Evolutionary conservation across 2,797 vertebrate species (phyloP).

Genomic region (Cryptoprocta ferox): DNA sequence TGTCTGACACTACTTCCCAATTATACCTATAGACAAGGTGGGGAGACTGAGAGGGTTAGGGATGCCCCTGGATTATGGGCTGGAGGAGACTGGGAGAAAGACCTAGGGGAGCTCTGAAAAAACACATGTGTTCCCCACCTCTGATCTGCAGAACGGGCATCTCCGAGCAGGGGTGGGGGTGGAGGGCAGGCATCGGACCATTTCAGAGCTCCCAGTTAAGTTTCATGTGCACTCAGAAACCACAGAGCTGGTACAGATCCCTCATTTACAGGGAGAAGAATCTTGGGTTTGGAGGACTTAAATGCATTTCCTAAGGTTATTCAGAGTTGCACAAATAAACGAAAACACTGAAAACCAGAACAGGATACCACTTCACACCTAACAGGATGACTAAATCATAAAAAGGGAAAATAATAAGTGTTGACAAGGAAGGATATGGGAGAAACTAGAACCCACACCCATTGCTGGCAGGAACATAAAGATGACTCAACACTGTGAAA

Average conservation of each 20-base stretch:
- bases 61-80: not conserved
- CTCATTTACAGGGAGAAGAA: not conserved
- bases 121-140: not conserved
- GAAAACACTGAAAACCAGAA: not conserved
- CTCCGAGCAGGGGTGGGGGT: not conserved
- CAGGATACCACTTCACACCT: not conserved
- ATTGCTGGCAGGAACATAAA: not conserved
- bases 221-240: not conserved
- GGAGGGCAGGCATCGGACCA: not conserved
- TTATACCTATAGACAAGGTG: fast-evolving
- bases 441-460: fast-evolving
- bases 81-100: not conserved
- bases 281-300: not conserved
- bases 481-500: not conserved
- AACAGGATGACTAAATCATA: not conserved
- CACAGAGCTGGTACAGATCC: not conserved
- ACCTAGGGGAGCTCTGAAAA: too few relatives aligned
- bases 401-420: not conserved
- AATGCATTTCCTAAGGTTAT: not conserved
- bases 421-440: not conserved
- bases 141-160: too few relatives aligned
- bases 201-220: not conserved
- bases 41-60: not conserved
- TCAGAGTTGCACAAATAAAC: not conserved
- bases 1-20: not conserved